Percentiles rank a stretch among this genome's conserved stretches.
These are phyloP conservation scores for Chaetodon trifasciatus DNA, from an alignment of 2,797 vertebrate genomes.

Conservation along the genomic window DNA sequence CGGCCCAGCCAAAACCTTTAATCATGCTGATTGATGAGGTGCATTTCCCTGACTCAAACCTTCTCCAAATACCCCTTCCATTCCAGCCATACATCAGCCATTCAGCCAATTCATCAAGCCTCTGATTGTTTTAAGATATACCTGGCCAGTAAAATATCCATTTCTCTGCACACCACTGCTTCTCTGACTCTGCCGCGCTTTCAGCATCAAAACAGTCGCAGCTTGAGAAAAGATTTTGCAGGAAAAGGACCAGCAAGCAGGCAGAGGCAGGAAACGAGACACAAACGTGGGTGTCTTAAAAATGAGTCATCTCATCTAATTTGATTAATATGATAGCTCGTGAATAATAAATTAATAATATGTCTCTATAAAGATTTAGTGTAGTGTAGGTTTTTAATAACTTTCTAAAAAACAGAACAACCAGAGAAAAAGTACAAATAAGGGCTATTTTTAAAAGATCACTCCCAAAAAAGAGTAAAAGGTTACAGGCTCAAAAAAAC, in stretches of 20 bases:
- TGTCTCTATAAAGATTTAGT: background rate
- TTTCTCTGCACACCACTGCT: constrained; percentile 62
- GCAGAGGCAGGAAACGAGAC: background rate
- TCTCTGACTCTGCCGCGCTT: constrained; percentile 36
- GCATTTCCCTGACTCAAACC: constrained; percentile 83
- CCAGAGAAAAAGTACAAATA: background rate
- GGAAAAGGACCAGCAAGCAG: background rate
- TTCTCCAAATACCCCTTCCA: constrained; percentile 78
- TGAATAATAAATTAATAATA: background rate
- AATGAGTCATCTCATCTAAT: background rate
- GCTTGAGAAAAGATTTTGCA: background rate
- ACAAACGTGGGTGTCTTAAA: background rate
- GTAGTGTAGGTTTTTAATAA: background rate
- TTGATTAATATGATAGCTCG: background rate
- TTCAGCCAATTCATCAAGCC: constrained; percentile 79
- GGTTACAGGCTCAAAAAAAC: background rate
- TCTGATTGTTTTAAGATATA: constrained; percentile 83
- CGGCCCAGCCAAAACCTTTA: constrained; percentile 76
- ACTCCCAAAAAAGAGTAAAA: background rate
- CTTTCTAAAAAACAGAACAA: background rate
- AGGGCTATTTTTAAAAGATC: background rate
- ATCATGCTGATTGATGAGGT: constrained; percentile 84
- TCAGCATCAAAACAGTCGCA: constrained; percentile 28
- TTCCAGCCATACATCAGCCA: constrained; percentile 79
- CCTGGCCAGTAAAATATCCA: constrained; percentile 81